Conservation (phyloP, 64 coral and sea anemone species). For the Stichodactyla helianthus region DNA sequence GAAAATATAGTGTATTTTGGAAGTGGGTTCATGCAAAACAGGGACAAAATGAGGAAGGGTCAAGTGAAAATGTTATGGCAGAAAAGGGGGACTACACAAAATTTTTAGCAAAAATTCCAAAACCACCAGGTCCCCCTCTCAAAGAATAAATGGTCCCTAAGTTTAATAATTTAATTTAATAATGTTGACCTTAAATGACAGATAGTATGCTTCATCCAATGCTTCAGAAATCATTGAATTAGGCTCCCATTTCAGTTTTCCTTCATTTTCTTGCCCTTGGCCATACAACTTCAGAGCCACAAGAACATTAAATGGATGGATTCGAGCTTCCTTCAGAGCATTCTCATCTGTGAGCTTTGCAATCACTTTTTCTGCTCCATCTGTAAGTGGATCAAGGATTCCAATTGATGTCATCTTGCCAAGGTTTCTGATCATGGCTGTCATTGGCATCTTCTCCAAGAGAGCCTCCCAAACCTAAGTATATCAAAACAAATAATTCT, state of each 20-base stretch:
- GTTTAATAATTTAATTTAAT: too few relatives aligned
- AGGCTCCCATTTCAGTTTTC: conserved; percentile 60
- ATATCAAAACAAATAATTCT: neutral
- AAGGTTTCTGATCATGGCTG: conserved; percentile 94
- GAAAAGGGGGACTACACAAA: too few relatives aligned
- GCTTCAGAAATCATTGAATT: conserved; percentile 57
- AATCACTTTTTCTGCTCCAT: conserved; percentile 50
- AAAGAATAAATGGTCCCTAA: too few relatives aligned
- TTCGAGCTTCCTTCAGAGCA: conserved; percentile 55
- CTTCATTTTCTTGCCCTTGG: conserved; percentile 75
- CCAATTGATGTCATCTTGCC: too few relatives aligned
- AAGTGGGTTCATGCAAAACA: too few relatives aligned
- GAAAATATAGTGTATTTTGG: too few relatives aligned
- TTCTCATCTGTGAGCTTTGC: conserved; percentile 22
- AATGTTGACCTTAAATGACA: conserved; percentile 72
- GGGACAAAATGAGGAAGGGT: too few relatives aligned
- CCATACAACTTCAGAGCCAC: conserved; percentile 73
- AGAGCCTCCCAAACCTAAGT: conserved; percentile 84
- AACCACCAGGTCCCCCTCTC: too few relatives aligned
- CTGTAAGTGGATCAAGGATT: neutral
- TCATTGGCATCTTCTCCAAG: conserved; percentile 97
- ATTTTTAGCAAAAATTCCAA: too few relatives aligned
- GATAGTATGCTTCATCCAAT: conserved; percentile 78
- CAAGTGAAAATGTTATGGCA: too few relatives aligned
- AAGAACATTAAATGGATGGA: conserved; percentile 86